Conservation (phyloP, 1,140 invertebrate species). For the Bilobella aurantiaca region DNA sequence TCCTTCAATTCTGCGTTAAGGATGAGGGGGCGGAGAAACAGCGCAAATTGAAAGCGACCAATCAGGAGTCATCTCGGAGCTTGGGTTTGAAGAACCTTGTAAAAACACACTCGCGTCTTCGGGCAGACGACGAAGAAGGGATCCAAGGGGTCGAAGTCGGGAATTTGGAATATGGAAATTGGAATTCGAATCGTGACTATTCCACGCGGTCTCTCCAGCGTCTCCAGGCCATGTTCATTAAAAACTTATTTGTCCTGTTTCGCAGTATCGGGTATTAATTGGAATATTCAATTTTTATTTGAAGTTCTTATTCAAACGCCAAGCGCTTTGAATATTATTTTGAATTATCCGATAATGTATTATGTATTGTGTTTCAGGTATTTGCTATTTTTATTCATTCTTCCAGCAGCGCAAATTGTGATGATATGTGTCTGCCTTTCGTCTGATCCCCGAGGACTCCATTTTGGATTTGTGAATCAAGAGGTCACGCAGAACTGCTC, state of each 20-base stretch:
- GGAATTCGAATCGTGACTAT: background rate
- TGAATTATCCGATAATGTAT: no score
- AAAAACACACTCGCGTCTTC: background rate
- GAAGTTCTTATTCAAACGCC: no score
- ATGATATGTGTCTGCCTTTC: constrained; percentile 89
- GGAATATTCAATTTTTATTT: no score
- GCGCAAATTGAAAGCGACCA: background rate
- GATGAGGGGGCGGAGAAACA: constrained; percentile 14
- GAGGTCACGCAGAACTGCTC: constrained; percentile 47
- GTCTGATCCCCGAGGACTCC: constrained; percentile 69
- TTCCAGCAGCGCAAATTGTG: constrained; percentile 83
- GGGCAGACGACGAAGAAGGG: background rate
- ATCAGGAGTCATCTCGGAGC: background rate
- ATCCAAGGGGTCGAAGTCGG: background rate
- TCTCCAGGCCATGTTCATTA: constrained; percentile 48
- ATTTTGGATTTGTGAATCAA: constrained; percentile 71
- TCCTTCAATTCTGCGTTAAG: constrained; percentile 44
- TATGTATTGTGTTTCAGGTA: constrained; percentile 46
- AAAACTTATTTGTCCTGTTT: constrained; percentile 53
- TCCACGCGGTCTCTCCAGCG: constrained; percentile 19
- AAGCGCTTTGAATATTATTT: no score
- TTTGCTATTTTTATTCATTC: constrained; percentile 78
- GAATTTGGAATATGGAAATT: constrained; percentile 2
- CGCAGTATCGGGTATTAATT: constrained; percentile 54
- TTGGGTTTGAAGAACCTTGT: background rate